Evolutionary conservation across 2,888 invertebrate genomes (phyloP), one percentile per base, ranked within the genome.

Genomic region (Esperia sulphurella): DNA sequence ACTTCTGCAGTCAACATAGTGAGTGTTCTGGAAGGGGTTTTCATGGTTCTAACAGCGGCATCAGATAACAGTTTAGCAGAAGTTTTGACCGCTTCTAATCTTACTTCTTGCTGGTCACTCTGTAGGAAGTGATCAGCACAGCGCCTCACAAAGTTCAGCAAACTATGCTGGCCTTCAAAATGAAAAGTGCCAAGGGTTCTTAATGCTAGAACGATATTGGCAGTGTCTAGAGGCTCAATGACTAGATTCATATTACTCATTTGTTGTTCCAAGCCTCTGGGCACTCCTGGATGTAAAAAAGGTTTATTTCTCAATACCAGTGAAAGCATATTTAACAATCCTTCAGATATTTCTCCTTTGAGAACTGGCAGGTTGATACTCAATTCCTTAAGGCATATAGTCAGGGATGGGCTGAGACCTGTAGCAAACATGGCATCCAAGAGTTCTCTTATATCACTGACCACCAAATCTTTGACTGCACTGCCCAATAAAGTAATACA

Each of bases 351-450:
- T 72, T 96, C 95, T 45, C 93, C 92, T 79, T 96, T 97, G 12
- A 99, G 90, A 43, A 93, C 91, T 0, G 98, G 97, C 41, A 99
- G 94, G 71, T 95, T 95, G 55, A 93, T 92, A 14, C 97, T 97
- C 40, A 99, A 87, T 81, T 98, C 98, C 54, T 96, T 92, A 29
- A 99, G 85, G 47, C 98, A 96, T 35, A 97, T 95, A 0, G 98
- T 98, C 49, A 99, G 87, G 0, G 97, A 95, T 8, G 96, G 94
- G 61, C 97, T 96, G 0, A 99, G 90, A 0, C 98, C 98, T 6
- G 97, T 96, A 0, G 95, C 94, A 71, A 98, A 92, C 96, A 99
- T 97, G 41, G 95, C 94, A 58, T 97, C 97, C 29, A 99, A 84
- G 39, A 98, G 91, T 50, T 96, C 95, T 50, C 93, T 93, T 4